Percentiles rank a stretch among this genome's conserved stretches.
These are phyloP conservation scores for Neolamprologus cancellatus DNA, from an alignment of 2,113 vertebrate species.

Conservation along the genomic window DNA sequence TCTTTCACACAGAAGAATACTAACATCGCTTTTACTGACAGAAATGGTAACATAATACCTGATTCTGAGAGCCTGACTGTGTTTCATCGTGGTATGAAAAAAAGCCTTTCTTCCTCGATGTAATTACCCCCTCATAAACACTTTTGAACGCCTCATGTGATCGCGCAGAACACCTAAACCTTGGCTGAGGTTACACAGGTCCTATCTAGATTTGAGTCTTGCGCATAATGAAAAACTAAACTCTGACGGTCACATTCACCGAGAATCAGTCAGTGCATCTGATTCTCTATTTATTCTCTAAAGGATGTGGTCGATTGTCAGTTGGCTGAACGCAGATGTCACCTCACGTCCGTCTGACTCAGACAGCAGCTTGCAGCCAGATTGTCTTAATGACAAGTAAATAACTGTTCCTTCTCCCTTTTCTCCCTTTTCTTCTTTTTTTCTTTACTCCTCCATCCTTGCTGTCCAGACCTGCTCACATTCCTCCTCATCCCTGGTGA, in stretches of 20 bases:
- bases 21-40: neutral
- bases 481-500: neutral
- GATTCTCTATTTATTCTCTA: neutral
- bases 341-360: neutral
- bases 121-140: neutral
- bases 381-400: neutral
- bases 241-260: neutral
- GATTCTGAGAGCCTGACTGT: neutral
- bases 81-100: neutral
- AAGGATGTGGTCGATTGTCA: conserved; percentile 35
- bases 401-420: neutral
- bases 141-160: neutral
- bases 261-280: neutral
- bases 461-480: conserved; percentile 1
- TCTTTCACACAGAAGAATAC: neutral
- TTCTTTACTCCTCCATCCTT: neutral
- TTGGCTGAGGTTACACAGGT: neutral
- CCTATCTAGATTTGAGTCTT: neutral
- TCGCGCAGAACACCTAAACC: neutral
- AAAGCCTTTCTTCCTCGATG: neutral
- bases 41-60: neutral
- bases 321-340: neutral
- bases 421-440: neutral
- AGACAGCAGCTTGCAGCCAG: neutral
- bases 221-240: neutral